phyloP scores from a whole-genome alignment of 2,888 invertebrate species.

The Rhorus exstirpatorius region DNA sequence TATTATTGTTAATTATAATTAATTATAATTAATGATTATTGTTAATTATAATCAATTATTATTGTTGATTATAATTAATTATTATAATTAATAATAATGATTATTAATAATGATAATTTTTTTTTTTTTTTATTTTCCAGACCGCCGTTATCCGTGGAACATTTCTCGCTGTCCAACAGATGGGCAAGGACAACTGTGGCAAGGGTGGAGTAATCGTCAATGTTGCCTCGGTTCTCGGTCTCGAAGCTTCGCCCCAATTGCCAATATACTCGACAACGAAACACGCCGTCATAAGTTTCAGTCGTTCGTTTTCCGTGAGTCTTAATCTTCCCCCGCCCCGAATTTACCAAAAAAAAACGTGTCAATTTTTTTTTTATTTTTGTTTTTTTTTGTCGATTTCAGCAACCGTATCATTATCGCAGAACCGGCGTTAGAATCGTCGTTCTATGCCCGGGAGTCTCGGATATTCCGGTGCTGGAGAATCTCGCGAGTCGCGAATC shows the following conservation, averaged over 20 bases:
- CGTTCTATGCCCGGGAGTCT: constrained; percentile 82
- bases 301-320: constrained; percentile 82
- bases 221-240: constrained; percentile 88
- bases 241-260: constrained; percentile 86
- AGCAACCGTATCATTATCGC: constrained; percentile 84
- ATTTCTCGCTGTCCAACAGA: constrained; percentile 85
- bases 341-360: neutral
- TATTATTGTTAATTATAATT: too few relatives aligned
- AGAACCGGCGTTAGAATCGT: constrained; percentile 82
- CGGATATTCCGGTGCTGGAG: constrained; percentile 72
- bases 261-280: constrained; percentile 89
- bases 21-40: too few relatives aligned
- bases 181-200: constrained; percentile 86
- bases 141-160: constrained; percentile 85
- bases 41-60: too few relatives aligned
- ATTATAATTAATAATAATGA: too few relatives aligned
- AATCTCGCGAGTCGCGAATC: constrained; percentile 66
- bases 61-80: too few relatives aligned
- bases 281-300: constrained; percentile 84
- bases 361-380: neutral
- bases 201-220: constrained; percentile 90
- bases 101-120: too few relatives aligned
- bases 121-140: constrained; percentile 72
- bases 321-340: neutral
- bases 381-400: constrained; percentile 9